Evolutionary conservation across 2,888 invertebrate species (phyloP), one percentile per base, ranked within the genome.

Genomic region (Pyrrhia umbra): DNA sequence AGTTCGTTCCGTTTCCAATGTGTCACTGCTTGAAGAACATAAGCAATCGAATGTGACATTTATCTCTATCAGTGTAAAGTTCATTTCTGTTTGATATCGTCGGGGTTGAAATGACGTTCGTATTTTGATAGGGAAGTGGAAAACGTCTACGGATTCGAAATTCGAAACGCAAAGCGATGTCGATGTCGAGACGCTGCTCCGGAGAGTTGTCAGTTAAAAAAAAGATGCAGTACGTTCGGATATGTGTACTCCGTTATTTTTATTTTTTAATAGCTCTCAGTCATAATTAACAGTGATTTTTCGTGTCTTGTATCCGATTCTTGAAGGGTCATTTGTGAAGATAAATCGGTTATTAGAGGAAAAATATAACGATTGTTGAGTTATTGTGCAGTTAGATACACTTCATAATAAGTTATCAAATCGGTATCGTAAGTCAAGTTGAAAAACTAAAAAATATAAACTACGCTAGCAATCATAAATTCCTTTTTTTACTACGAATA

Each of bases 111-210:
- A 77, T 67, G 84, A 79, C 84, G 69, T 88, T 88, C 78, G 81
- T 69, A 74, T 82, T 83, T 79, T 75, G 68, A 76, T 82, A 76
- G 55, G 74, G 74, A 85, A 77, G 84, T 87, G 80, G 81, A 83
- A 86, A 88, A 89, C 81, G 86, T 90, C 89, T 88, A 90, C 88
- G 89, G 88, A 87, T 87, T 86, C 86, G 88, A 90, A 88, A 90
- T 90, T 88, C 85, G 85, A 90, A 89, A 92, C 88, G 89, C 86
- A 88, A 88, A 91, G 87, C 87, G 86, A 86, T 88, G 88, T 87
- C 86, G 83, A 84, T 82, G 83, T 81, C 81, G 81, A 80, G 85
- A 84, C 80, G 84, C 45, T 64, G 68, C 71, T 68, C 86, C 81
- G 82, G 83, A 86, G 88, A 86, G 88, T 86, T 88, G 86, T 87